Evolutionary conservation across 1,140 invertebrate species (phyloP), one percentile per base, ranked within the genome.

Genomic region (Bombyx mandarina): DNA sequence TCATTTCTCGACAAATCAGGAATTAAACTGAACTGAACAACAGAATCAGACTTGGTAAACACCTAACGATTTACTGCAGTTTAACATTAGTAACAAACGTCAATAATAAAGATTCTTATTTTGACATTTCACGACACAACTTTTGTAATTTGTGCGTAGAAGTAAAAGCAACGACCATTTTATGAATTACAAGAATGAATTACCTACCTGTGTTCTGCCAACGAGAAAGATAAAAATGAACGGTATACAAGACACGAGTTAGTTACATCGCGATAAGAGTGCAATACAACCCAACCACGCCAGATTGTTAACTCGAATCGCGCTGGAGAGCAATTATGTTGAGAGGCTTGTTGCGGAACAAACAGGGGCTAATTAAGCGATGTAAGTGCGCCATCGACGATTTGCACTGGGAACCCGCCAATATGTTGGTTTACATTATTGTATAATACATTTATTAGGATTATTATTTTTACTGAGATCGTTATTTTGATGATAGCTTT

Each of bases 291-390:
- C 18, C 26, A 18, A 56, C 22, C 53, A 50, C 54, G 44, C 48
- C 54, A 54, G 63, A 65, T 65, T 61, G 57, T 61, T 65, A 65
- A 65, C 62, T 61, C 47, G 49, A 47, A 54, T 49, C 51, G 54
- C 43, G 53, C 10, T 56, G 49, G 63, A 65, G 61, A 55, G 54
- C 42, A 55, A 55, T 55, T 55, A 54, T 43, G 52, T 44, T 44
- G 42, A 35, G n/a, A 18, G 12, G 42, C 52, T 54, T 7, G 52
- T 54, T 54, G 55, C 56, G 58, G 58, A 53, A 22, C 45, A 52
- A 44, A 54, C 35, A 54, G 43, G 35, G 52, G 35, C 52, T 54
- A 54, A 54, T 54, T 54, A 43, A 43, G 26, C 49, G 46, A 43
- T 51, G 49, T 47, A 12, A 10, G 52, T 54, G 42, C 43, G 51